Evolutionary conservation across 23 tunicate genomes (phyloP).

Genomic region (Oikopleura vanhoeffeni): DNA sequence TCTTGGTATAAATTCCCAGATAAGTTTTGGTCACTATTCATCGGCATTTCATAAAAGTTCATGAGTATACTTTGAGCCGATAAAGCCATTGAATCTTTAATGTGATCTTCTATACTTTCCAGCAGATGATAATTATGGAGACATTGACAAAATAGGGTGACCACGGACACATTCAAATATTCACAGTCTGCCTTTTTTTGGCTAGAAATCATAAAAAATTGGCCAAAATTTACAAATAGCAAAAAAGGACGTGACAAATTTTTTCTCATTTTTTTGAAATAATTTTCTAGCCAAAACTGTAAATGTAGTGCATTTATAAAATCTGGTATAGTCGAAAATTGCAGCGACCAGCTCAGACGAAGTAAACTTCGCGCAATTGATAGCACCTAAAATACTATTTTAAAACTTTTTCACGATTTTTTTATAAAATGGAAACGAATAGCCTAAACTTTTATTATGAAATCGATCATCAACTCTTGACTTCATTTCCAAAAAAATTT

Average conservation of each 20-base stretch:
- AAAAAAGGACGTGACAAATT: too few relatives aligned
- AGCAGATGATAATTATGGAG: neutral
- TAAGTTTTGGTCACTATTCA: neutral
- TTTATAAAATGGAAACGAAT: too few relatives aligned
- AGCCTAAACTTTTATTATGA: too few relatives aligned
- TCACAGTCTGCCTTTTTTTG: neutral
- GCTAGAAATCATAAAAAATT: neutral
- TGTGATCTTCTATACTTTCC: slow-evolving; percentile 9
- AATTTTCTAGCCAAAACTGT: too few relatives aligned
- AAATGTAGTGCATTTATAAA: neutral
- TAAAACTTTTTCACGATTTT: too few relatives aligned
- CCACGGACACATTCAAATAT: neutral
- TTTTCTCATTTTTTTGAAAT: too few relatives aligned
- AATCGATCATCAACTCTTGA: too few relatives aligned
- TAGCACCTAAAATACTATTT: too few relatives aligned
- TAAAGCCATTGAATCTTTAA: slow-evolving; percentile 1
- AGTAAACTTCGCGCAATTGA: neutral
- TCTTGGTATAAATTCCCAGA: neutral
- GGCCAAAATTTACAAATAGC: too few relatives aligned
- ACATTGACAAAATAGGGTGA: slow-evolving; percentile 9
- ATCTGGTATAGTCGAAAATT: slow-evolving; percentile 2
- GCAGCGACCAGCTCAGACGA: neutral
- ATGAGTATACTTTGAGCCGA: neutral
- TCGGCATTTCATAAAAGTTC: neutral
- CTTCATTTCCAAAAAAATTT: too few relatives aligned